These are phyloP conservation scores for Biston stratarius DNA, from an alignment of 2,888 invertebrate species.

Conservation along the genomic window DNA sequence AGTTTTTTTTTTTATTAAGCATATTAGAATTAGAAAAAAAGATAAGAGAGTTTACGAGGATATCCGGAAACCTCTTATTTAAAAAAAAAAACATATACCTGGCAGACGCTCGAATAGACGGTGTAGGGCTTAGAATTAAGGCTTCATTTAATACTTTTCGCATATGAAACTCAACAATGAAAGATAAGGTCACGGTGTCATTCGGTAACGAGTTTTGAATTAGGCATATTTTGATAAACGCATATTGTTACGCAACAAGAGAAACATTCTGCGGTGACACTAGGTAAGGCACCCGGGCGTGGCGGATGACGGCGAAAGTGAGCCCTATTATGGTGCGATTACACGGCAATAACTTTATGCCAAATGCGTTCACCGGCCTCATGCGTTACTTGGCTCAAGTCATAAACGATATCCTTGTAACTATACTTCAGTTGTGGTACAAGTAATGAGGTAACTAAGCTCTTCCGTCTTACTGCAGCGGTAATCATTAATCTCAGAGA, in stretches of 20 bases:
- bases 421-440: not conserved
- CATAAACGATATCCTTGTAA: constrained; percentile 2
- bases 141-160: not conserved
- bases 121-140: not conserved
- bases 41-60: too few species aligned
- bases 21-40: too few species aligned
- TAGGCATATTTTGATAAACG: constrained; percentile 4
- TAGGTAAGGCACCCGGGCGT: constrained; percentile 21
- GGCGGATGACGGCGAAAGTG: constrained; percentile 34
- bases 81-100: too few species aligned
- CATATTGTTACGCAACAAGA: constrained; percentile 22
- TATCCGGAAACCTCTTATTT: too few species aligned
- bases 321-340: constrained; percentile 33
- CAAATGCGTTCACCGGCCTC: constrained; percentile 25
- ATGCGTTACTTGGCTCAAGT: constrained; percentile 16
- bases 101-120: too few species aligned
- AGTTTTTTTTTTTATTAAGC: too few species aligned
- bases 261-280: constrained; percentile 13
- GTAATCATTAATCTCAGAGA: too few species aligned
- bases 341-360: constrained; percentile 22
- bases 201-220: not conserved
- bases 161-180: not conserved
- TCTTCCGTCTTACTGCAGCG: too few species aligned
- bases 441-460: too few species aligned
- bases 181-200: not conserved